phyloP scores from a whole-genome alignment of 2,113 vertebrate genomes.

The Pungitius pungitius region DNA sequence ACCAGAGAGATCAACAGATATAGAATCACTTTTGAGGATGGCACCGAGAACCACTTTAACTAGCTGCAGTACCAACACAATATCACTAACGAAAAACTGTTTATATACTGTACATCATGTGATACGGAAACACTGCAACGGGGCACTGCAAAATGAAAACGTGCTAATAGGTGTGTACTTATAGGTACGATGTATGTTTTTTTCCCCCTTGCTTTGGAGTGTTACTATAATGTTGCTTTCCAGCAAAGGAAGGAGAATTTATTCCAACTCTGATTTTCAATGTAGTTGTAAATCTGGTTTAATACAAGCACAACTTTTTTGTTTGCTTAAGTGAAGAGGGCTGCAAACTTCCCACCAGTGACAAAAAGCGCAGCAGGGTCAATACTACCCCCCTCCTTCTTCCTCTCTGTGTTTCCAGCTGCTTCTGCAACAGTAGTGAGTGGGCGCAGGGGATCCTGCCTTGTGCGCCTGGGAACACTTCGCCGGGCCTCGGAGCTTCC shows the following conservation, averaged over 20 bases:
- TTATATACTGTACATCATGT: neutral
- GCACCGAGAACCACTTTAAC: too few relatives aligned
- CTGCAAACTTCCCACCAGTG: slow-evolving; percentile 40
- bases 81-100: neutral
- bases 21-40: neutral
- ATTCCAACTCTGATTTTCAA: neutral
- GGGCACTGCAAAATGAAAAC: neutral
- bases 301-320: too few relatives aligned
- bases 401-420: slow-evolving; percentile 39
- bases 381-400: slow-evolving; percentile 18
- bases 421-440: slow-evolving; percentile 62
- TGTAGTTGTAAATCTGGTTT: neutral
- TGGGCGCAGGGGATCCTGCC: slow-evolving; percentile 60
- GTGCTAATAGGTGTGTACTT: neutral
- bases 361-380: slow-evolving; percentile 45
- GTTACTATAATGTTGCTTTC: neutral
- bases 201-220: neutral
- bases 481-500: slow-evolving; percentile 46
- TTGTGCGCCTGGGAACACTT: slow-evolving; percentile 46
- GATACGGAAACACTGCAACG: too few relatives aligned
- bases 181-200: neutral
- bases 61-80: neutral
- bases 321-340: neutral
- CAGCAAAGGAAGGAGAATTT: neutral
- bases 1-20: too few relatives aligned